A percentile compares a stretch with the other conserved stretches of the same genome.
These are phyloP conservation scores for Plestiodon gilberti DNA, from an alignment of 2,113 vertebrate species.

Conservation along the genomic window DNA sequence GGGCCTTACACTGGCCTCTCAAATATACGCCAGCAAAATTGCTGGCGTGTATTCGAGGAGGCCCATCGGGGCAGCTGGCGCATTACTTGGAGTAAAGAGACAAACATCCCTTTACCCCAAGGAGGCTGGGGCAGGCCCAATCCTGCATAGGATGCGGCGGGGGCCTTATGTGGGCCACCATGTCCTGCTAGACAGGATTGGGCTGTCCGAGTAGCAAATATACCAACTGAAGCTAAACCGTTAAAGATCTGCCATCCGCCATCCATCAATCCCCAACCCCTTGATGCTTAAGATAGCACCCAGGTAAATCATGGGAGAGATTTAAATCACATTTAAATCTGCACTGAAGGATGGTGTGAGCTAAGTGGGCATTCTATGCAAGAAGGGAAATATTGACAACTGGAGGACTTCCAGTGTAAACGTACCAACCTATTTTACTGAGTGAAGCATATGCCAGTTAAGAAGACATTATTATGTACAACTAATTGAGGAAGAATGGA, in stretches of 20 bases:
- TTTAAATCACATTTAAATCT: neutral
- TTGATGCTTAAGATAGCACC: neutral
- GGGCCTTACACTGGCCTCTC: no score
- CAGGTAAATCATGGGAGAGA: neutral
- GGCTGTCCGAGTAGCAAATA: no score
- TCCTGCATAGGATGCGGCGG: no score
- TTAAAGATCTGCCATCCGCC: neutral
- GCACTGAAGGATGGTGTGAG: neutral
- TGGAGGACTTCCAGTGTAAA: neutral
- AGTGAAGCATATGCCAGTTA: neutral
- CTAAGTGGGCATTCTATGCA: neutral
- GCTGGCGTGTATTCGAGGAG: no score
- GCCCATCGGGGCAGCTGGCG: no score
- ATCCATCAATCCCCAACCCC: neutral
- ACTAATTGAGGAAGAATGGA: neutral
- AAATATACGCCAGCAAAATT: no score
- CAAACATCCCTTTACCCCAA: no score
- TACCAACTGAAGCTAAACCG: neutral
- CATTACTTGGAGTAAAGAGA: no score
- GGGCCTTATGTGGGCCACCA: no score
- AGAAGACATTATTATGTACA: neutral
- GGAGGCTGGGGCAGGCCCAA: no score
- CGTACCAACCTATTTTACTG: neutral
- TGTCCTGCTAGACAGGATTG: no score
- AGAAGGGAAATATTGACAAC: neutral